Evolutionary conservation across 2,113 vertebrate species (phyloP).

Genomic region (Nesoenas mayeri): DNA sequence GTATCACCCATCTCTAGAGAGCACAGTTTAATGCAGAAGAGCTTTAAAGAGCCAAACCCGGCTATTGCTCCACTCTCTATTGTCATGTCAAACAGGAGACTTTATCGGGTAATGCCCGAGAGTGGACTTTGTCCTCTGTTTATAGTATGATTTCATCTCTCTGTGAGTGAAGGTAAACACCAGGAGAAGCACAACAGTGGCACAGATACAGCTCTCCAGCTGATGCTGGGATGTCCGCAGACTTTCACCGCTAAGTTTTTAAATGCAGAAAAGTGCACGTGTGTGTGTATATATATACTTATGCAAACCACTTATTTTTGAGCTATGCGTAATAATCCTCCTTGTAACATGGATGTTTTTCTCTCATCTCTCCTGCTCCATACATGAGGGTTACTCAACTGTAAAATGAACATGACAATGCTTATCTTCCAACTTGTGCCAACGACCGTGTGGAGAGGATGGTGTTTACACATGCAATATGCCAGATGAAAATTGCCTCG

Average conservation of each 20-base stretch:
- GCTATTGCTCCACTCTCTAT: neutral
- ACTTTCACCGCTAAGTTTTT: neutral
- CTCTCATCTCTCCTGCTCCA: accelerated
- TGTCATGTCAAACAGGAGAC: slow-evolving; percentile 19
- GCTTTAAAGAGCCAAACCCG: neutral
- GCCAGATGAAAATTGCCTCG: neutral
- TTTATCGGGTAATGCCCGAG: neutral
- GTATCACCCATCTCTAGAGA: neutral
- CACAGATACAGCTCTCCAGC: neutral
- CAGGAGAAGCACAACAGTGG: neutral
- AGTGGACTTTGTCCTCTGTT: slow-evolving; percentile 48
- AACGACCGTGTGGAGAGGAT: neutral
- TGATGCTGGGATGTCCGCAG: neutral
- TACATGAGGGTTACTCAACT: neutral
- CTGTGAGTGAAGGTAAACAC: slow-evolving; percentile 31
- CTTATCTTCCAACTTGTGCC: neutral
- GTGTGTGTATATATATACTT: too few relatives aligned
- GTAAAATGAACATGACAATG: neutral
- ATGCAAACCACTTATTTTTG: neutral
- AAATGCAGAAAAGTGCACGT: neutral
- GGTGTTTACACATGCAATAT: neutral
- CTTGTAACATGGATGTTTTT: neutral
- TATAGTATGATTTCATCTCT: slow-evolving; percentile 46
- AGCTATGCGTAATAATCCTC: accelerated
- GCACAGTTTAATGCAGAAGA: neutral